A percentile compares a stretch with the other conserved stretches of the same genome.
Conservation (phyloP, 92 coral and sea anemone species). For the Epizoanthus ramosus region DNA sequence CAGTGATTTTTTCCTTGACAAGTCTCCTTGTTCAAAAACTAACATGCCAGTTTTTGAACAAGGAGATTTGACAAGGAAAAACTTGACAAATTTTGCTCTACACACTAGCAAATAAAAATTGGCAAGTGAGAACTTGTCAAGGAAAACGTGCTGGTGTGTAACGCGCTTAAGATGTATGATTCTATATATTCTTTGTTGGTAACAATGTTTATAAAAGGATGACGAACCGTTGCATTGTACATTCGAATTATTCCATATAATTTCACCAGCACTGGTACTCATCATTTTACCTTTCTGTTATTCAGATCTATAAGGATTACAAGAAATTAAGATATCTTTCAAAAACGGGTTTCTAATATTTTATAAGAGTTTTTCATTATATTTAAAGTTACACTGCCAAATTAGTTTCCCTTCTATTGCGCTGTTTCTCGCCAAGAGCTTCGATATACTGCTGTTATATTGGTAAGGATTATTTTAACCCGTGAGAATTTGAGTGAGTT, state of each 20-base stretch:
- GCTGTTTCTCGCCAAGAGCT: background rate
- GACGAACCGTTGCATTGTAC: background rate
- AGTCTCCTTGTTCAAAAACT: too few species aligned
- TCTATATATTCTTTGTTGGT: background rate
- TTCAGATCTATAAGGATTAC: background rate
- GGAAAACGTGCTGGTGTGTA: too few species aligned
- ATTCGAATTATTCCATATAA: background rate
- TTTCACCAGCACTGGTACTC: background rate
- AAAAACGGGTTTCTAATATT: background rate
- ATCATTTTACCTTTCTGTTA: background rate
- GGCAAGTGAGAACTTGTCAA: too few species aligned
- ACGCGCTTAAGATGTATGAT: background rate
- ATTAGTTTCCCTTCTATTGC: background rate
- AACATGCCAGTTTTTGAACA: too few species aligned
- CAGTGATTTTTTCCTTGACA: too few species aligned
- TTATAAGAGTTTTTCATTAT: background rate
- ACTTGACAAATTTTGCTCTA: too few species aligned
- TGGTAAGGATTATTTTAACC: background rate
- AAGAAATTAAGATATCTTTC: conserved; percentile 1
- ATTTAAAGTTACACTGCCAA: background rate
- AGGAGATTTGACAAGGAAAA: too few species aligned
- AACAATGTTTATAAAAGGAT: background rate
- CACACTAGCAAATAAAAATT: too few species aligned
- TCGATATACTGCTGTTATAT: background rate
- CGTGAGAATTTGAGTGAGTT: background rate